Conservation (phyloP, 2,888 invertebrate species). For the Lagria hirta region DNA sequence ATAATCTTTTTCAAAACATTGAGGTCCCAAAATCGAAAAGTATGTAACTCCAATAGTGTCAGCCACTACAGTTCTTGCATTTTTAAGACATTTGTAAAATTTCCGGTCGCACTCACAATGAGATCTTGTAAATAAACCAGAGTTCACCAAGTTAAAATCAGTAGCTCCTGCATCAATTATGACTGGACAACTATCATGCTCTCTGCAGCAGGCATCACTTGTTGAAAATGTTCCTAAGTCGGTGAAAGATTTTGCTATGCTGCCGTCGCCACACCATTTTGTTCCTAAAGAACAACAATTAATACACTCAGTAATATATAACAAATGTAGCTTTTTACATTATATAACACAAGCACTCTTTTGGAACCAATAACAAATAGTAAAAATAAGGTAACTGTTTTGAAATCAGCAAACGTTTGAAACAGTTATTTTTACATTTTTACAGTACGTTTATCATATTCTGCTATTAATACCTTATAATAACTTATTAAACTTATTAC, state of each 20-base stretch:
- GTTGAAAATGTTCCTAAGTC: slow-evolving; percentile 7
- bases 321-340: not conserved
- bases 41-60: slow-evolving; percentile 67
- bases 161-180: slow-evolving; percentile 1
- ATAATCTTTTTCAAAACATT: slow-evolving; percentile 63
- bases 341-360: slow-evolving; percentile 1
- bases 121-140: slow-evolving; percentile 52
- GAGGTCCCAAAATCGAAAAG: slow-evolving; percentile 71
- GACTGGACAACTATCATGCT: slow-evolving; percentile 9
- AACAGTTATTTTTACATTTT: not conserved
- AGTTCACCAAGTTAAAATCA: slow-evolving; percentile 3
- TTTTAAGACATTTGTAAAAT: slow-evolving; percentile 68
- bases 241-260: slow-evolving; percentile 2
- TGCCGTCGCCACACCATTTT: slow-evolving; percentile 1
- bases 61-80: slow-evolving; percentile 59
- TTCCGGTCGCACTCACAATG: slow-evolving; percentile 69
- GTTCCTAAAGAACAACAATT: too few relatives aligned
- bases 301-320: too few relatives aligned
- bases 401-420: not conserved
- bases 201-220: slow-evolving; percentile 8
- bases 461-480: too few relatives aligned
- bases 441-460: too few relatives aligned
- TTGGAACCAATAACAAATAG: not conserved
- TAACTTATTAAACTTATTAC: too few relatives aligned
- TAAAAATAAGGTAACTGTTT: too few relatives aligned